A percentile compares a stretch with the other conserved stretches of the same genome.
These are phyloP conservation scores for Danaus plexippus DNA, from an alignment of 1,140 invertebrate species.

Conservation along the genomic window DNA sequence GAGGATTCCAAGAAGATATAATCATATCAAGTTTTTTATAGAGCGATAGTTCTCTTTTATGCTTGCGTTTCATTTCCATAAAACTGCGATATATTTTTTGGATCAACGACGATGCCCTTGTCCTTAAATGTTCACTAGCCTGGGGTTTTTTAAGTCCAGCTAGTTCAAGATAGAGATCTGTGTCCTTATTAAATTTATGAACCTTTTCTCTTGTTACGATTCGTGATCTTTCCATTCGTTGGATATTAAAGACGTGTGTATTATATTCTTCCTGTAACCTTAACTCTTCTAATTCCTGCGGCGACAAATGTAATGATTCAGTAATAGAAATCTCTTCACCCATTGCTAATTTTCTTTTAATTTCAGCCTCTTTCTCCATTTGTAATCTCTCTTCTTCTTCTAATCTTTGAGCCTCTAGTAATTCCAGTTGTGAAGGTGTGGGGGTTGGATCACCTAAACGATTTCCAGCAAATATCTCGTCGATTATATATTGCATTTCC, in stretches of 20 bases:
- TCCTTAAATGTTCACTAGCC: constrained; percentile 32
- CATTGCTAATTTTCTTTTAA: constrained; percentile 43
- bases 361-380: constrained; percentile 43
- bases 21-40: constrained; percentile 52
- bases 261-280: constrained; percentile 40
- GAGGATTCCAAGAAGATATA: constrained; percentile 39
- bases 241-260: constrained; percentile 48
- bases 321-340: constrained; percentile 39
- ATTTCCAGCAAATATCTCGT: constrained; percentile 57
- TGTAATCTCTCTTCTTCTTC: constrained; percentile 38
- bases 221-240: constrained; percentile 55
- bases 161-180: constrained; percentile 54
- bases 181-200: constrained; percentile 46
- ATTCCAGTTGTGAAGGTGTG: constrained; percentile 48
- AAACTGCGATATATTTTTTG: constrained; percentile 43
- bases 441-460: constrained; percentile 53
- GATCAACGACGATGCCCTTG: constrained; percentile 41
- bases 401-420: constrained; percentile 33
- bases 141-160: constrained; percentile 51
- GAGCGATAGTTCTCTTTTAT: constrained; percentile 31
- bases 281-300: constrained; percentile 39
- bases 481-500: constrained; percentile 61
- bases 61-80: constrained; percentile 48
- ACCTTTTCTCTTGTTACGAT: constrained; percentile 28
- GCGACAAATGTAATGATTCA: constrained; percentile 30